Percentiles rank a stretch among this genome's conserved stretches.
Conservation (phyloP, 2,888 invertebrate species). For the Campoplex capitator region DNA sequence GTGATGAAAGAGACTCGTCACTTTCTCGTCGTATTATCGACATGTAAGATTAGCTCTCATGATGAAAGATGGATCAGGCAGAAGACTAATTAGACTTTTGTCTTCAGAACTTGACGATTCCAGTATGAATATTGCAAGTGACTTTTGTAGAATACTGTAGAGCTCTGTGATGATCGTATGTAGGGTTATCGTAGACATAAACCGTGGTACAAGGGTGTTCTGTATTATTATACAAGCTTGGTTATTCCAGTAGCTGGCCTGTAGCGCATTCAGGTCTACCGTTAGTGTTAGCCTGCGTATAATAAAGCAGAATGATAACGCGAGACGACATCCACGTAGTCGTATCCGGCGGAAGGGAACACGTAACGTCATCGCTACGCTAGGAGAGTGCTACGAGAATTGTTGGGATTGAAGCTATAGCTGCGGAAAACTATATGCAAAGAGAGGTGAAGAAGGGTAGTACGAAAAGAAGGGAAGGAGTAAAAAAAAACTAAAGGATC, state of each 20-base stretch:
- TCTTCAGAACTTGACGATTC: not conserved
- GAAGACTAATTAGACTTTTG: not conserved
- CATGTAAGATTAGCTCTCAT: not conserved
- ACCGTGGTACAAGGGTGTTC: constrained; percentile 7
- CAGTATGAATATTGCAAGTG: not conserved
- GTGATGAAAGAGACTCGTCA: not conserved
- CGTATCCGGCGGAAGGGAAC: constrained; percentile 75
- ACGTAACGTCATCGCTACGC: constrained; percentile 66
- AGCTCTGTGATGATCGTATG: constrained; percentile 10
- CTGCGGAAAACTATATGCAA: not conserved
- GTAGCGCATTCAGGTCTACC: constrained; percentile 47
- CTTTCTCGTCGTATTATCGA: not conserved
- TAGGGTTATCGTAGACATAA: constrained; percentile 26
- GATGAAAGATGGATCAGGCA: not conserved
- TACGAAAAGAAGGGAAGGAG: not conserved
- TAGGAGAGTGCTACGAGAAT: constrained; percentile 55
- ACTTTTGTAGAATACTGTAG: not conserved
- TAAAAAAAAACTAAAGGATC: constrained; percentile 37
- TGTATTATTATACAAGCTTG: constrained; percentile 4
- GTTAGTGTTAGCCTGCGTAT: constrained; percentile 53
- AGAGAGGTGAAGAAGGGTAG: not conserved
- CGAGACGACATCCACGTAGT: constrained; percentile 75
- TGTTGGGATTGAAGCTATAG: constrained; percentile 28
- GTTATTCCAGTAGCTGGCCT: not conserved
- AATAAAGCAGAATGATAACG: constrained; percentile 77